Conservation (phyloP, 2,888 invertebrate species). For the Archips xylosteana region DNA sequence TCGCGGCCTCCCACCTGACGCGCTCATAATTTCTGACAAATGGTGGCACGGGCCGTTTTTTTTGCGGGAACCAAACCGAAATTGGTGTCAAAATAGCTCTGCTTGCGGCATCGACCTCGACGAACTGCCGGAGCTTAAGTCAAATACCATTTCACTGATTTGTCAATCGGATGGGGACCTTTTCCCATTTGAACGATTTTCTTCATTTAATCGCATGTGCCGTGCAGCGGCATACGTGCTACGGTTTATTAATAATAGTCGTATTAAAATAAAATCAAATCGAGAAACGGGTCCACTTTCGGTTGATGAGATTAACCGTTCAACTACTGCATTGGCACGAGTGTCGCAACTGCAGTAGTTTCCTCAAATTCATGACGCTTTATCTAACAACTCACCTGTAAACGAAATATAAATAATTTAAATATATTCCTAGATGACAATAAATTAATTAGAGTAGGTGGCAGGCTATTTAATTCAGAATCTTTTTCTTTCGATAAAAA, state of each 20-base stretch:
- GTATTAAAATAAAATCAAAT: too few species aligned
- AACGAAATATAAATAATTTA: conserved; percentile 7
- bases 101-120: neutral
- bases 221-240: too few species aligned
- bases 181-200: too few species aligned
- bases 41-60: neutral
- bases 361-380: neutral
- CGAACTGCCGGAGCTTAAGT: conserved; percentile 25
- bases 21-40: neutral
- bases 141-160: neutral
- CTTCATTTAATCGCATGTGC: too few species aligned
- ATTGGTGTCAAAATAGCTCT: neutral
- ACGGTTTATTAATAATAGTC: too few species aligned
- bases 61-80: neutral
- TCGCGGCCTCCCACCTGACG: neutral
- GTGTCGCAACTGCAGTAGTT: conserved; percentile 1
- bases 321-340: conserved; percentile 7
- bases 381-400: neutral
- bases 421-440: conserved; percentile 9
- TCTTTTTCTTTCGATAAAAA: neutral
- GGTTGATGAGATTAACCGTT: conserved; percentile 28
- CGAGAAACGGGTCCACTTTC: too few species aligned
- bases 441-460: conserved; percentile 1
- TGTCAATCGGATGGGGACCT: too few species aligned
- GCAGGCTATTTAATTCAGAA: neutral